Conservation (phyloP, 2,797 vertebrate species). For the Poeciliopsis paucimaculata region DNA sequence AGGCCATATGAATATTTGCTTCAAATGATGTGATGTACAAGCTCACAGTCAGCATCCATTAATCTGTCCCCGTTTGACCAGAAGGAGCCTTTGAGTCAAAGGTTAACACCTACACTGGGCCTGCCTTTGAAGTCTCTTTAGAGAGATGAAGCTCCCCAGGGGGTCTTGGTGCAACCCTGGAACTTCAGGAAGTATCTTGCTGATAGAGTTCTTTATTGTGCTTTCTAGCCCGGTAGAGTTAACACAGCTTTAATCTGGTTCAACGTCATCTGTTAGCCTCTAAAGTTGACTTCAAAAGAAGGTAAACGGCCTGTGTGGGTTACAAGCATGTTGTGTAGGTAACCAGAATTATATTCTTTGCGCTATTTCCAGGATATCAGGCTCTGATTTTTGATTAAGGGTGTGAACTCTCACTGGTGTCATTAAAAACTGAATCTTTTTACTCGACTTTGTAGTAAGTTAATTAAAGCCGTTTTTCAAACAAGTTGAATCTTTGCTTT, state of each 20-base stretch:
- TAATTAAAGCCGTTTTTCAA: slow-evolving; percentile 40
- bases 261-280: slow-evolving; percentile 34
- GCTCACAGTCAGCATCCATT: slow-evolving; percentile 56
- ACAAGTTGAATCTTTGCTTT: slow-evolving; percentile 16
- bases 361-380: slow-evolving; percentile 11
- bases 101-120: slow-evolving; percentile 74
- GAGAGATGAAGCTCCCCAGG: slow-evolving; percentile 62
- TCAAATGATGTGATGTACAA: slow-evolving; percentile 6
- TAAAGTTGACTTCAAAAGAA: slow-evolving; percentile 39
- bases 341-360: neutral
- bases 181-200: slow-evolving; percentile 60
- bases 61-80: slow-evolving; percentile 48
- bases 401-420: slow-evolving; percentile 13
- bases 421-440: slow-evolving; percentile 43
- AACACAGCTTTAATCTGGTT: slow-evolving; percentile 32
- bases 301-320: slow-evolving; percentile 13
- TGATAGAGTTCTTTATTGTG: slow-evolving; percentile 48
- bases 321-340: slow-evolving; percentile 27
- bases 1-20: neutral
- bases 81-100: slow-evolving; percentile 74
- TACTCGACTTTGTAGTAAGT: slow-evolving; percentile 25
- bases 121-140: slow-evolving; percentile 80
- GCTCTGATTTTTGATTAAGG: neutral
- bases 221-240: slow-evolving; percentile 41
- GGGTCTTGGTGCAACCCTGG: slow-evolving; percentile 52